A percentile compares a stretch with the other conserved stretches of the same genome.
Conservation (phyloP, 2,113 vertebrate species). For the Penelope pileata region DNA sequence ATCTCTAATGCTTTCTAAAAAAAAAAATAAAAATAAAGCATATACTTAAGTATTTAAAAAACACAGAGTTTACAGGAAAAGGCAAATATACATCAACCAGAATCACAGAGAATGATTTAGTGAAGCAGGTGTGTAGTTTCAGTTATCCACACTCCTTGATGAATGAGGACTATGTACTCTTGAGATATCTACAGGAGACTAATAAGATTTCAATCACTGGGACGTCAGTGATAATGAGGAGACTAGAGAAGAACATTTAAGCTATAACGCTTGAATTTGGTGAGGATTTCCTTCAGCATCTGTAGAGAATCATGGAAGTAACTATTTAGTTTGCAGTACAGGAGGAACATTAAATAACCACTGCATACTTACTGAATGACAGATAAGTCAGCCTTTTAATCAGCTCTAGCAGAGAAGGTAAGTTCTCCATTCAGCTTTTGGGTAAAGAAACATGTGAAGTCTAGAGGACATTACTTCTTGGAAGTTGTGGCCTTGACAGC, state of each 20-base stretch:
- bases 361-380: neutral
- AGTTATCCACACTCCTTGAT: slow-evolving; percentile 14
- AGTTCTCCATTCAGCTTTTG: neutral
- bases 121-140: neutral
- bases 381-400: neutral
- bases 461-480: neutral
- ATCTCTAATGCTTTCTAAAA: neutral
- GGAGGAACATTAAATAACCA: neutral
- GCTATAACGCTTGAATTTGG: neutral
- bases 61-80: neutral
- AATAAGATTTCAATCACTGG: slow-evolving; percentile 52
- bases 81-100: neutral
- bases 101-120: neutral
- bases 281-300: neutral
- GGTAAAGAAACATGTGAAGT: neutral
- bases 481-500: neutral
- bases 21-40: no score
- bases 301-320: neutral
- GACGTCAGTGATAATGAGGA: slow-evolving; percentile 2
- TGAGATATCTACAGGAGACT: slow-evolving; percentile 28
- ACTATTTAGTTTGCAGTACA: neutral
- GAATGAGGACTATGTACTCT: neutral
- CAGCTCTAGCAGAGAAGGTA: neutral
- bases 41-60: neutral
- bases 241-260: neutral